Base-by-base conservation (phyloP, 2,113 vertebrate species). In the Zosterops japonicus region DNA sequence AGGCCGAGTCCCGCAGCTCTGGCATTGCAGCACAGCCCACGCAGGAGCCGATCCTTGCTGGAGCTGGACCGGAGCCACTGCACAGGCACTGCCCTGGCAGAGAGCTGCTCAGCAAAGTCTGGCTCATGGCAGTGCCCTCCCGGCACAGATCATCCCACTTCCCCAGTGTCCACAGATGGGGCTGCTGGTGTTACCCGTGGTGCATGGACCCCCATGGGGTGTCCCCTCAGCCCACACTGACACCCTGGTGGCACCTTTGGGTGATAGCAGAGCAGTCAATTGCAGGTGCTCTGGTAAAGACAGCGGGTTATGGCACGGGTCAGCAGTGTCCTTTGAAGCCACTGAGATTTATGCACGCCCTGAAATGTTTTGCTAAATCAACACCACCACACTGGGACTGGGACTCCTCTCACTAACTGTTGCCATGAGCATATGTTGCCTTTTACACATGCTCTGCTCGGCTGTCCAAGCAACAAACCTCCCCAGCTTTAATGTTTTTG, bases 121-220 rank as follows among this genome's bases (percentile, higher is more conserved):
- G 0, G 31, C 22, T 82, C 11, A 0, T 0, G 1, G 6, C 7
- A n/a, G 24, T 9, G 33, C 76, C 76, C 42, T 41, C 50, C n/a
- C 15, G 0, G 1, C 14, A 9, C 44, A 33, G 25, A 23, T 35
- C 49, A 6, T 27, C 55, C 64, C 59, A 0, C 13, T 25, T 49
- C 19, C 39, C 42, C 29, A 0, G 0, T 35, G 35, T 16, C 52
- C 61, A 44, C 23, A 79, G 33, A 0, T 0, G 0, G 47, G 17
- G 50, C 72, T 44, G 28, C 41, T 46, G 25, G 11, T 52, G 90
- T 55, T 49, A 31, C 19, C 46, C 0, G 0, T 1, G 8, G 24
- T 14, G 12, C 8, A 0, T 1, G 20, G 18, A 36, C 22, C 29
- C 57, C 2, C 1, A 0, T 0, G 0, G 6, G 12, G 56, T 11